Evolutionary conservation across 2,797 vertebrate genomes (phyloP), one percentile per base, ranked within the genome.

Genomic region (Gorsachius magnificus): DNA sequence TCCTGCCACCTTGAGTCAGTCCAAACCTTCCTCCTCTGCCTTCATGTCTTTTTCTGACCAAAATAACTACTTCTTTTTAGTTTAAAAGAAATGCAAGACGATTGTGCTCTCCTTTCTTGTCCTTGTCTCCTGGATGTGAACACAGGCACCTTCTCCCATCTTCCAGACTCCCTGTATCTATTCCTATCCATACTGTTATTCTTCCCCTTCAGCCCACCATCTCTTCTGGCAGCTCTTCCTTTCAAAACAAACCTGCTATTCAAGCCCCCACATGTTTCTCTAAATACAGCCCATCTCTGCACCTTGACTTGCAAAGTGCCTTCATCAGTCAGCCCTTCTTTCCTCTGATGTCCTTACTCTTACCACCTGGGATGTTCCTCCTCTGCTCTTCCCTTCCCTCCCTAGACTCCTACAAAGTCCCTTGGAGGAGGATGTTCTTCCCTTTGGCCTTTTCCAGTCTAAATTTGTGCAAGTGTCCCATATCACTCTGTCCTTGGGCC

Each of bases 1-100:
- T 83, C 24, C 19, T 96, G 95, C 94, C 93, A 97, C 54, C 26
- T 83, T 91, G 48, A 96, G 57, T 94, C 84, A 68, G 75, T 92
- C 82, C 64, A 92, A 94, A 90, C 45, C 41, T 61, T 82, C 78
- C 61, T 90, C 65, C 50, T 80, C 86, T 94, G 71, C 71, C 41
- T 94, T 92, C 11, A 31, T 74, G 94, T 89, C 43, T 76, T 89
- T 93, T 92, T 84, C 81, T 92, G 65, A 86, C 79, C 90, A 81
- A 91, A 96, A 68, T 89, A 41, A 41, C 16, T 38, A 12, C 14
- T 61, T n/a, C 18, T 80, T 88, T 24, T 46, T 48, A 58, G 29
- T 79, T 83, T 61, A 57, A 95, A 95, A 94, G 56, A 91, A 77
- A 64, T 41, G 14, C 31, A 58, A 83, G 29, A 68, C 69, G 4